phyloP scores from a whole-genome alignment of 2,113 vertebrate species.

The Lasiurus borealis region DNA sequence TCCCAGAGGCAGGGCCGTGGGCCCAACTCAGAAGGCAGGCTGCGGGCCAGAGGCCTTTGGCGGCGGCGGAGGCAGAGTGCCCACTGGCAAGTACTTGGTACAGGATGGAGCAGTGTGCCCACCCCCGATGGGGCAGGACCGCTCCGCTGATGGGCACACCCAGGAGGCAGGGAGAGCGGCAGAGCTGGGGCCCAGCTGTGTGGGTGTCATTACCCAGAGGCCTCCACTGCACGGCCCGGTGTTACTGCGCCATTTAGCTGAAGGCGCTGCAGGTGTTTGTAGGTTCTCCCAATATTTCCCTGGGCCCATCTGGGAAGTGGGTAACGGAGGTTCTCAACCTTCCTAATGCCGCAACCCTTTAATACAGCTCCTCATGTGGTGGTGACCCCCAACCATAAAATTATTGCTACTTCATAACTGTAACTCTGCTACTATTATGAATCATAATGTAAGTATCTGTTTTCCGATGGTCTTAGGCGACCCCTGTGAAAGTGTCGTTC shows the following conservation, averaged over 20 bases:
- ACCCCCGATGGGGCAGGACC: no score
- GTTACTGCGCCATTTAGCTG: neutral
- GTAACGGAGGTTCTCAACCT: neutral
- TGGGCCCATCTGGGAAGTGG: neutral
- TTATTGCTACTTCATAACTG: no score
- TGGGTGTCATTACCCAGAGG: neutral
- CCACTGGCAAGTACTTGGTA: fast-evolving
- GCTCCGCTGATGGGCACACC: no score
- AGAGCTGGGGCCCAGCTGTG: no score
- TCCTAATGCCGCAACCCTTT: no score
- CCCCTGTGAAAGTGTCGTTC: no score
- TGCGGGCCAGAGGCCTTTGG: no score
- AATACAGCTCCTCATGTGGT: no score
- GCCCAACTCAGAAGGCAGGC: neutral
- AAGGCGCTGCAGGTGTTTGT: neutral
- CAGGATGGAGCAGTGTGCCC: fast-evolving
- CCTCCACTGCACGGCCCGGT: neutral
- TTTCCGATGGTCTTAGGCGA: no score
- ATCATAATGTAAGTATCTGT: no score
- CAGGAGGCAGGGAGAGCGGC: neutral
- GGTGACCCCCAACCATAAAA: no score
- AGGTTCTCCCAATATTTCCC: neutral
- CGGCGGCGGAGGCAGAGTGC: fast-evolving
- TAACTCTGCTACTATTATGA: no score
- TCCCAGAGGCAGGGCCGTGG: neutral